Conservation (phyloP, 2,113 vertebrate genomes). For the Upupa epops region DNA sequence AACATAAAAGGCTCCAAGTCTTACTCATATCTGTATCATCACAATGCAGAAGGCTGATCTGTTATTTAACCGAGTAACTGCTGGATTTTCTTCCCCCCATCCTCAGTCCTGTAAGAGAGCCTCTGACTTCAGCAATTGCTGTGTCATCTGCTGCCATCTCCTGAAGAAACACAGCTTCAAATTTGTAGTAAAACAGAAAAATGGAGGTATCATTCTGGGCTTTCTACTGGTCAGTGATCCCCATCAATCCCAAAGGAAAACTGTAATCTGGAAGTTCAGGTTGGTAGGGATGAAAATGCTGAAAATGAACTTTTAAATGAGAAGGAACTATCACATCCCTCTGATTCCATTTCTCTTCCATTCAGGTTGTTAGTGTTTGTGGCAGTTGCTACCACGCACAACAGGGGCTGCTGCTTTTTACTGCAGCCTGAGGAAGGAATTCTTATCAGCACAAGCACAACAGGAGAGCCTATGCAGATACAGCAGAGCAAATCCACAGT, state of each 20-base stretch:
- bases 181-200: neutral
- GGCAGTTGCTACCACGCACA: neutral
- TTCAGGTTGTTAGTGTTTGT: neutral
- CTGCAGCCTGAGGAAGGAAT: neutral
- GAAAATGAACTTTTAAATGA: neutral
- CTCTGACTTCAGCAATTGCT: neutral
- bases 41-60: neutral
- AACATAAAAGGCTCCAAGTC: neutral
- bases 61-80: neutral
- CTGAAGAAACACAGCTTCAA: conserved; percentile 35
- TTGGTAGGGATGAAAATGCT: neutral
- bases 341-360: neutral
- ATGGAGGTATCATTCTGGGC: neutral
- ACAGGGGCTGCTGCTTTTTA: neutral
- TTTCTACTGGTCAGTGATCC: neutral
- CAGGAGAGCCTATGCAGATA: neutral
- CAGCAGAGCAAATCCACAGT: neutral
- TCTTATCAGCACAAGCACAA: neutral
- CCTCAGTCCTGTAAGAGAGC: neutral
- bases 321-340: neutral
- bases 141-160: conserved; percentile 38
- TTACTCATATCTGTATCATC: neutral
- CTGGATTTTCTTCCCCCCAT: neutral
- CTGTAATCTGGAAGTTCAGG: fast-evolving
- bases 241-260: neutral